Evolutionary conservation across 2,797 vertebrate species (phyloP), one percentile per base, ranked within the genome.

Genomic region (Triplophysa yarkandensis): DNA sequence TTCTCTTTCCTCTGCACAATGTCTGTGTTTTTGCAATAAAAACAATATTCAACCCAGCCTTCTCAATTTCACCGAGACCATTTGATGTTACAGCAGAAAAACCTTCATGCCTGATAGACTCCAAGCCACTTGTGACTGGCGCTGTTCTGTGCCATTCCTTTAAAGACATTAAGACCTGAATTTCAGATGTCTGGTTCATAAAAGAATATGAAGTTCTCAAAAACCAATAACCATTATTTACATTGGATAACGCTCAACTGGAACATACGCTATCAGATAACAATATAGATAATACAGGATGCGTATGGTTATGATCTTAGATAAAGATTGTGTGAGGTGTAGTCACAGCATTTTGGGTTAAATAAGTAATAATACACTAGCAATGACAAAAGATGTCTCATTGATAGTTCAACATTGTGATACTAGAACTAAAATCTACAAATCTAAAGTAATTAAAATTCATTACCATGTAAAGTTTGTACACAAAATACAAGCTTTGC

Each of bases 21-120:
- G 86, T 87, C 87, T 87, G 78, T 89, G 86, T 81, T 84, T 82
- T 83, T 74, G 85, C 85, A 89, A 88, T 90, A 89, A 90, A 92
- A 88, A 77, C 82, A 87, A 88, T 85, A 91, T 85, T 89, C 73
- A 82, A 88, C 83, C 83, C 78, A 60, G 61, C 19, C 52, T 81
- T 87, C 89, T 88, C 85, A 77, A 81, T 89, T 90, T 87, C 85
- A 87, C 85, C 84, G 83, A 83, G 86, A 86, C 79, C 69, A 90
- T 92, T 90, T 90, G 88, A 92, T 90, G 90, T 90, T 89, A 85
- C 86, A 90, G 89, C 88, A 88, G 85, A 91, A 91, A 87, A 92
- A 92, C 90, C 88, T 90, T 92, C 88, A 92, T 87, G 91, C 90
- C 89, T 87, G 89, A 91, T 91, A 91, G 86, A 90, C 87, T 91